Evolutionary conservation across 2,888 invertebrate genomes (phyloP).

Genomic region (Sicus ferrugineus): DNA sequence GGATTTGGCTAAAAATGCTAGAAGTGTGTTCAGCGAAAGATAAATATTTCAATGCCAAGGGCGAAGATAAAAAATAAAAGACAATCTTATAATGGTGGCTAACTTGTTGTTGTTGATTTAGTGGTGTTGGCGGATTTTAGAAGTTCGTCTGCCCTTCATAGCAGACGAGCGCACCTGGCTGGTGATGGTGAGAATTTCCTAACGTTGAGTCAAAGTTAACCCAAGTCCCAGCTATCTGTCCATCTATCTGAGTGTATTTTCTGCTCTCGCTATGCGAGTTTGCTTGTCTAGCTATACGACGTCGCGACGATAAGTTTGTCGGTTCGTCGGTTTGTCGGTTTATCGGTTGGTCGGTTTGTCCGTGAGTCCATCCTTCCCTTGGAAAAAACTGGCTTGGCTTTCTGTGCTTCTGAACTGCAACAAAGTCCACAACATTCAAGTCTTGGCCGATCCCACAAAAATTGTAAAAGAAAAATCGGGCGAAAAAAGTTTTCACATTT

Average conservation of each 20-base stretch:
- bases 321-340: neutral
- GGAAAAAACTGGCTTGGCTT: conserved; percentile 7
- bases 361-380: neutral
- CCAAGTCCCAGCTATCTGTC: conserved; percentile 8
- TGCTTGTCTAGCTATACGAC: neutral
- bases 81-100: neutral
- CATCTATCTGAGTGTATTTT: neutral
- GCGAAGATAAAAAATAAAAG: conserved; percentile 21
- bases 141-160: conserved; percentile 12
- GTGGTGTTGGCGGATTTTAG: conserved; percentile 3
- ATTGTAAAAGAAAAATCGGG: conserved; percentile 3
- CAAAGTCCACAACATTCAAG: neutral
- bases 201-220: neutral
- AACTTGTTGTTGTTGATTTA: neutral
- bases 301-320: neutral
- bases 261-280: neutral
- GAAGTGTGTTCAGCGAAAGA: no score
- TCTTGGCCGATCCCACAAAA: conserved; percentile 20
- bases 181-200: conserved; percentile 12
- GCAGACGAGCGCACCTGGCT: neutral
- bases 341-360: conserved; percentile 5
- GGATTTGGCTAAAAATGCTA: no score
- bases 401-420: neutral
- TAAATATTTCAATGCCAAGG: conserved; percentile 34
- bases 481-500: conserved; percentile 19